Base-by-base conservation (phyloP, 1,140 invertebrate species). In the Halyomorpha halys region DNA sequence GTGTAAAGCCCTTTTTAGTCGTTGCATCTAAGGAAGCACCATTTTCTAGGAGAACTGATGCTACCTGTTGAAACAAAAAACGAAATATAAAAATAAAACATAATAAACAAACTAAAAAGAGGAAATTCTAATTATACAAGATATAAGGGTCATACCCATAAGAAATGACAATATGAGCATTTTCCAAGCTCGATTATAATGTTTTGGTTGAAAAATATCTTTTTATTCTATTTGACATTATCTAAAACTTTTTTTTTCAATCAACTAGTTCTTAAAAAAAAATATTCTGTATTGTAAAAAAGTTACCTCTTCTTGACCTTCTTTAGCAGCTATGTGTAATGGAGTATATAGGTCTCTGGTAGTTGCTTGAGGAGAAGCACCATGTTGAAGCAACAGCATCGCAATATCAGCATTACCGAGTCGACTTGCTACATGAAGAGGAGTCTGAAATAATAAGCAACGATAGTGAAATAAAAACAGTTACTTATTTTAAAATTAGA, bases 1-100 rank as follows among this genome's bases (percentile, higher is more conserved):
- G 94, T 13, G 94, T 97, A 76, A 99, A 98, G 27, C 95, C 94
- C 78, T 98, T 98, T 73, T 95, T 94, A 4, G 94, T 97, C 16
- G 88, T 87, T 8, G 91, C 85, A 62, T 87, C 85, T 54, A 95
- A 82, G 63, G 88, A 85, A n/a, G 96, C 94, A 64, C 91, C 90
- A 75, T 97, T 85, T 70, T 99, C 96, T 45, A 99, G 78, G 3
- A 99, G 80, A 68, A 95, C 85, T 21, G 86, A 82, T 15, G 90
- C 93, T 25, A 97, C 91, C 80, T 85, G 76, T 63, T 61, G 62
- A 82, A 73, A 85, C 70, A 80, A 84, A 75, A 44, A 82, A 73
- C 66, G 83, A 79, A 30, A 81, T 72, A 13, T n/a, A n/a, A n/a
- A n/a, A 81, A 82, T 70, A 30, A 30, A 30, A 30, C 27, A 30